These are phyloP conservation scores for Drosophila heteroneura DNA, from an alignment of 2,888 invertebrate species.

Conservation along the genomic window DNA sequence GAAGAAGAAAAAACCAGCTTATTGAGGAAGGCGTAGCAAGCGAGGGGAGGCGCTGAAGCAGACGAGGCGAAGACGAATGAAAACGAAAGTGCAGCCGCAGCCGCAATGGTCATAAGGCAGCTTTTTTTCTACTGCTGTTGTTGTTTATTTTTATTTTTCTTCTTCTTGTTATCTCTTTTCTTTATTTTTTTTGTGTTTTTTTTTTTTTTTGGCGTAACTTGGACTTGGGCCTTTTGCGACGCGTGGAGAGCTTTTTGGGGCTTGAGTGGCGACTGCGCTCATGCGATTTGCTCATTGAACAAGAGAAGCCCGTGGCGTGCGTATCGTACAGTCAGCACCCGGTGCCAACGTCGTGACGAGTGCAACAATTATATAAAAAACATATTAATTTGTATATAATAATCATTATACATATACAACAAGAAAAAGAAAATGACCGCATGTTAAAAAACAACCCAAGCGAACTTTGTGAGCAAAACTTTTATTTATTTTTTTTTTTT, in stretches of 20 bases:
- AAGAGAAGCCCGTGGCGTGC: conserved; percentile 74
- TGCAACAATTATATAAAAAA: conserved; percentile 42
- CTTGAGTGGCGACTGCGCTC: conserved; percentile 49
- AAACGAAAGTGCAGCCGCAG: conserved; percentile 75
- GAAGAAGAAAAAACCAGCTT: conserved; percentile 29
- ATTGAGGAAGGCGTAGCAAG: not conserved
- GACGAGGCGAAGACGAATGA: conserved; percentile 44
- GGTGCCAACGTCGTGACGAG: conserved; percentile 44
- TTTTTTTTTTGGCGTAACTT: conserved; percentile 20
- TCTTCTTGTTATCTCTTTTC: not conserved
- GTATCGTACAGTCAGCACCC: conserved; percentile 59
- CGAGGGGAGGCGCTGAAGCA: conserved; percentile 2
- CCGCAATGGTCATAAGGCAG: conserved; percentile 29
- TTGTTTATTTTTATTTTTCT: conserved; percentile 1
- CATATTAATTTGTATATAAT: not conserved
- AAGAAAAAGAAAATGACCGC: not conserved
- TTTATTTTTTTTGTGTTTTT: not conserved
- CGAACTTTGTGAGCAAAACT: conserved; percentile 29
- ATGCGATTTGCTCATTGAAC: conserved; percentile 77
- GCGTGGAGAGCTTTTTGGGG: conserved; percentile 50
- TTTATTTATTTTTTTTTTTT: conserved; percentile 14
- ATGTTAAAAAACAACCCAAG: conserved; percentile 3
- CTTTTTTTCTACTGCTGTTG: conserved; percentile 12
- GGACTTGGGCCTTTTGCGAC: conserved; percentile 30
- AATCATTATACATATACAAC: not conserved